Evolutionary conservation across 2,888 invertebrate species (phyloP).

Genomic region (Volucella inflata): DNA sequence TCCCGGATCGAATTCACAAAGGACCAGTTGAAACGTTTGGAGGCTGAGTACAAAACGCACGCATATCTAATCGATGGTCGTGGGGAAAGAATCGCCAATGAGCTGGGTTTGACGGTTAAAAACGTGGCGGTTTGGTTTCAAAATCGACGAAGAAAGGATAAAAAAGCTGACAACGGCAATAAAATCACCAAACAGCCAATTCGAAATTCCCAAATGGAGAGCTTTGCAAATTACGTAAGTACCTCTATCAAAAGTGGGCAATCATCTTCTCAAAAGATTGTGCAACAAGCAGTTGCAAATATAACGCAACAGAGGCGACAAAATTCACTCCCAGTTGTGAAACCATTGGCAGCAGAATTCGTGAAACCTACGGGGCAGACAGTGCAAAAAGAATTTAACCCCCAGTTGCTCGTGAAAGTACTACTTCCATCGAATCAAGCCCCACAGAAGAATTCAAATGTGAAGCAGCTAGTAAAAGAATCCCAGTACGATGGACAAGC

Average conservation of each 20-base stretch:
- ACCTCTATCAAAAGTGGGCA: background rate
- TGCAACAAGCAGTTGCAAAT: background rate
- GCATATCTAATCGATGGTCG: conserved; percentile 95
- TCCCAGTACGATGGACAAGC: too few species aligned
- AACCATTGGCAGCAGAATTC: conserved; percentile 10
- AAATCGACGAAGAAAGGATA: conserved; percentile 91
- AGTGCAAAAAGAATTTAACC: background rate
- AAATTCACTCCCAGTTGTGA: conserved; percentile 5
- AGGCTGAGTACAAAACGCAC: conserved; percentile 98
- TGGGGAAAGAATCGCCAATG: conserved; percentile 97
- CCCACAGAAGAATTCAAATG: too few species aligned
- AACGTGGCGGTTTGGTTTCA: conserved; percentile 95
- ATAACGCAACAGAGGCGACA: background rate
- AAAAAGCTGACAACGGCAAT: conserved; percentile 79
- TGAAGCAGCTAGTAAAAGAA: too few species aligned
- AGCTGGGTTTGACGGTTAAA: conserved; percentile 93
- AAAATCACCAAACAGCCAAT: background rate
- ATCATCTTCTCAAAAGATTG: background rate
- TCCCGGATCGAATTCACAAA: conserved; percentile 97
- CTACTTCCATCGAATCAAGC: background rate
- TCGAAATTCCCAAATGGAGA: background rate
- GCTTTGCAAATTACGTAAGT: too few species aligned
- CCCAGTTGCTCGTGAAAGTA: conserved; percentile 9
- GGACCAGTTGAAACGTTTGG: conserved; percentile 96
- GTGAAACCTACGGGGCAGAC: background rate